Percentiles rank a stretch among this genome's conserved stretches.
Evolutionary conservation across 2,888 invertebrate genomes (phyloP).

Genomic region (Augochlorella aurata): DNA sequence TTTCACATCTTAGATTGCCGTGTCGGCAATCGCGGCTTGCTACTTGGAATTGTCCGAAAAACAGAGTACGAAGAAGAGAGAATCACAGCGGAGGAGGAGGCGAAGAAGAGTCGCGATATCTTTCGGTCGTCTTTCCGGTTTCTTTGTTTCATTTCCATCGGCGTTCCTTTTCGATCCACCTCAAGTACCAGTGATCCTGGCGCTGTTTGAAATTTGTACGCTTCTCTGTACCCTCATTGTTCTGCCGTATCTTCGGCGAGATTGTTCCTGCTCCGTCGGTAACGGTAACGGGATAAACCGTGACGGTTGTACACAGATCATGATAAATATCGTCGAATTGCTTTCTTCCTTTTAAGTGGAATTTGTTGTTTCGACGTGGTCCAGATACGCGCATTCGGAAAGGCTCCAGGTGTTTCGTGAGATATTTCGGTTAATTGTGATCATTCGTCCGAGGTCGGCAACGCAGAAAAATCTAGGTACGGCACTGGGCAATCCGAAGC

Average conservation of each 20-base stretch:
- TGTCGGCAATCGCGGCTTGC: conserved; percentile 43
- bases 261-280: conserved; percentile 31
- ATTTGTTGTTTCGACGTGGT: neutral
- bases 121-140: conserved; percentile 7
- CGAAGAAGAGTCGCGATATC: conserved; percentile 27
- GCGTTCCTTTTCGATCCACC: neutral
- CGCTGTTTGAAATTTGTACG: conserved; percentile 11
- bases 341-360: neutral
- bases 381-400: neutral
- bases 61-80: conserved; percentile 16
- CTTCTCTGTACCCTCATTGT: conserved; percentile 16
- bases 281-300: conserved; percentile 1
- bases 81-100: neutral
- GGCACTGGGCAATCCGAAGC: conserved; percentile 71
- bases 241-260: neutral
- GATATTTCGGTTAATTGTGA: conserved; percentile 39
- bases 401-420: conserved; percentile 32
- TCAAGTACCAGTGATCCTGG: neutral
- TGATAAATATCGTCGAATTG: neutral
- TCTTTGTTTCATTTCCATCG: conserved; percentile 10
- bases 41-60: conserved; percentile 51
- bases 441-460: conserved; percentile 28
- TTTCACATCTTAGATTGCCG: conserved; percentile 46
- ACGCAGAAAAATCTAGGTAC: conserved; percentile 49
- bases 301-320: neutral